Evolutionary conservation across 2,797 vertebrate genomes (phyloP).

Genomic region (Sylvilagus floridanus): DNA sequence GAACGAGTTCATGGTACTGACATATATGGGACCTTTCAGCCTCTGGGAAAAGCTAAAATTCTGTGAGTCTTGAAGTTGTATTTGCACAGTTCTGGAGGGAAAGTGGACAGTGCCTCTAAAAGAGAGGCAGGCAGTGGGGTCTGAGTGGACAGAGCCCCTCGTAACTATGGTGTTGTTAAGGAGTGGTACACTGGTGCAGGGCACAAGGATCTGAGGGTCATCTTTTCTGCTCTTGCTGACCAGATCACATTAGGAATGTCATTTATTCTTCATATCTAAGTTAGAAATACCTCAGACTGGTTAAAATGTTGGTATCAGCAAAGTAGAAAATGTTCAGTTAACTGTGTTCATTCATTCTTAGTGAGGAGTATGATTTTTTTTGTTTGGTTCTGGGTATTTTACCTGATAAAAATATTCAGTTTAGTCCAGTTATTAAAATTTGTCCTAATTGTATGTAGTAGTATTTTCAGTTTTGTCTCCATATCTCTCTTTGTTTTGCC

Average conservation of each 20-base stretch:
- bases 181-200: neutral
- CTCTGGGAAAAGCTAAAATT: neutral
- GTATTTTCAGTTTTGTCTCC: neutral
- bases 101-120: neutral
- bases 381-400: slow-evolving; percentile 28
- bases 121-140: neutral
- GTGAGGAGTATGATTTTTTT: neutral
- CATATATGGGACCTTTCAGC: neutral
- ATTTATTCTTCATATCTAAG: neutral
- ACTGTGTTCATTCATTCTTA: neutral
- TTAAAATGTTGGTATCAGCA: too few species aligned
- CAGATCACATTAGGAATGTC: neutral
- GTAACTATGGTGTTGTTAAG: neutral
- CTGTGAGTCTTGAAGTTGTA: neutral
- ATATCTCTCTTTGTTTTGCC: neutral
- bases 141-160: neutral
- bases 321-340: too few species aligned
- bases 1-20: neutral
- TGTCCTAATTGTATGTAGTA: neutral
- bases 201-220: neutral
- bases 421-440: slow-evolving; percentile 26
- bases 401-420: neutral
- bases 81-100: neutral
- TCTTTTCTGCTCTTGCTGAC: neutral
- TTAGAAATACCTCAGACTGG: neutral